A percentile compares a stretch with the other conserved stretches of the same genome.
phyloP scores from a whole-genome alignment of 2,797 vertebrate genomes.

The Borostomias antarcticus region DNA sequence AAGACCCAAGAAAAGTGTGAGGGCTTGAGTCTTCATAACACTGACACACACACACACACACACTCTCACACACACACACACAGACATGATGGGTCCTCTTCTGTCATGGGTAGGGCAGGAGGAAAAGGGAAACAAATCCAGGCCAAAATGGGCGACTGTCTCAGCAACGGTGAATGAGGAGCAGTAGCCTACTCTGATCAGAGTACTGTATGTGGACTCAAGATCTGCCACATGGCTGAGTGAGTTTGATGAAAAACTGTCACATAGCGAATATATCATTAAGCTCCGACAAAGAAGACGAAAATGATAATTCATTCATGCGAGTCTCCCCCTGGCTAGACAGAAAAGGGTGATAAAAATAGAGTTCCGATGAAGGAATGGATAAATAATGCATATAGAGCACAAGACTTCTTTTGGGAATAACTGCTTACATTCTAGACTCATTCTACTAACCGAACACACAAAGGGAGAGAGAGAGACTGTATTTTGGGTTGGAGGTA shows the following conservation, averaged over 20 bases:
- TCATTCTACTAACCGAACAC: too few species aligned
- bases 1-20: too few species aligned
- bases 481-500: too few species aligned
- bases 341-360: slow-evolving; percentile 68
- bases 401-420: slow-evolving; percentile 70
- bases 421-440: slow-evolving; percentile 58
- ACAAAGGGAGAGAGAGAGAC: too few species aligned
- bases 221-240: slow-evolving; percentile 35
- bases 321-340: slow-evolving; percentile 54
- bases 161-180: slow-evolving; percentile 25
- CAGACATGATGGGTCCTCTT: slow-evolving; percentile 16
- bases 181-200: slow-evolving; percentile 35
- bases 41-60: slow-evolving; percentile 31
- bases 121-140: slow-evolving; percentile 14
- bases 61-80: slow-evolving; percentile 33
- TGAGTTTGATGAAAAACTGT: too few species aligned
- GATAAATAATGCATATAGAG: slow-evolving; percentile 73
- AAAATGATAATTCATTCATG: slow-evolving; percentile 41
- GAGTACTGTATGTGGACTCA: slow-evolving; percentile 20
- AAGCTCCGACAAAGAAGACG: too few species aligned
- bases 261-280: too few species aligned
- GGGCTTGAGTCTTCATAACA: too few species aligned
- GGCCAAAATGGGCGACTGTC: not conserved
- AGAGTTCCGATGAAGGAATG: slow-evolving; percentile 68
- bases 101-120: slow-evolving; percentile 30